Conservation (phyloP, 2,797 vertebrate species). For the Macrochelys suwanniensis region DNA sequence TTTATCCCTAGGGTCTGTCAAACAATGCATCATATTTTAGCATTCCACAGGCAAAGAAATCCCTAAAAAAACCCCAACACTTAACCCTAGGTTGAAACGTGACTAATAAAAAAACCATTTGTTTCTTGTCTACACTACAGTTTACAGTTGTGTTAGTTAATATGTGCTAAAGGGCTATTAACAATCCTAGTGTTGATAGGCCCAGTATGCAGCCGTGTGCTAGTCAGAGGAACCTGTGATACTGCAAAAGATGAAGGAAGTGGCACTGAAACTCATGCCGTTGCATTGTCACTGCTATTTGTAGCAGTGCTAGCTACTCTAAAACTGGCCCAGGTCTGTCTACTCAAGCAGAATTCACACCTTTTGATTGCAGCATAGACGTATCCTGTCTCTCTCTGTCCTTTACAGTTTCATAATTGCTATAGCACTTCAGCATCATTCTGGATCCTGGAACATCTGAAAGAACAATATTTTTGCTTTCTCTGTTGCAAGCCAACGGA, state of each 20-base stretch:
- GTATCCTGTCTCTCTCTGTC: neutral
- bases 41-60: neutral
- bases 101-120: neutral
- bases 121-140: neutral
- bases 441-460: neutral
- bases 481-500: neutral
- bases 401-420: neutral
- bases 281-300: neutral
- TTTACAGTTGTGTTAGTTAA: neutral
- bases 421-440: neutral
- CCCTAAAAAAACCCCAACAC: neutral
- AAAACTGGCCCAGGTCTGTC: neutral
- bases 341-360: neutral
- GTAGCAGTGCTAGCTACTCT: neutral
- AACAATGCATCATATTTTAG: neutral
- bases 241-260: neutral
- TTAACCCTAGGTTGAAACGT: neutral
- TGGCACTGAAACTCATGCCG: neutral
- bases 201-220: neutral
- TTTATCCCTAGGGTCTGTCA: neutral
- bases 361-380: neutral
- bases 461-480: neutral
- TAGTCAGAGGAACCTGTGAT: neutral
- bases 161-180: neutral
- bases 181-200: neutral